Base-by-base conservation (phyloP, 2,113 vertebrate species). In the Anolis carolinensis region DNA sequence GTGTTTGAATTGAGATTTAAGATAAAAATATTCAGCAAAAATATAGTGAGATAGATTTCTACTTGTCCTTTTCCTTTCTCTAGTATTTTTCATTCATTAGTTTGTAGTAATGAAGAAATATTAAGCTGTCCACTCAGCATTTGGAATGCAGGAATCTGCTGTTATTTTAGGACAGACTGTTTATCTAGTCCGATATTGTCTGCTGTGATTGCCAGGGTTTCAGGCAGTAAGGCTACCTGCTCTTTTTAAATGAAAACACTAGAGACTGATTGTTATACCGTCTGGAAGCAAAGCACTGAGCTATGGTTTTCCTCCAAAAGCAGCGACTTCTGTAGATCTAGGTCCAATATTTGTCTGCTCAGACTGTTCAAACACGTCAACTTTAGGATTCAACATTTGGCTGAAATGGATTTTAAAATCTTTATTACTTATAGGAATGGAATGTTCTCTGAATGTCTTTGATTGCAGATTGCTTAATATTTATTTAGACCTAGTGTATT, bases 391-490 rank as follows among this genome's bases (percentile, higher is more conserved):
- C 5, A 25, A 34, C 1, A 65, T 65, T 63, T 80, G 77, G 50
- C 50, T 27, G 34, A 36, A 92, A 65, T 71, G 44, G 44, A 39
- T 82, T 82, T 73, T 83, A 34, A 14, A 72, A 84, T 62, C 32
- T 30, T 73, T 6, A 73, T 52, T 65, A 25, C 50, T 52, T 55
- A 52, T 16, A 1, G 27, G 8, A 16, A 55, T 52, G 27, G 48
- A n/a, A 27, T 7, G 59, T 83, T 14, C 50, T 62, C 25, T 16
- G 0, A 50, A 55, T 82, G 50, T 34, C 79, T 81, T 82, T n/a
- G 63, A 70, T 36, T 25, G 5, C 86, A 11, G 50, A 0, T 77
- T 68, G 25, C 16, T 65, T 65, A 65, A 81, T n/a, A 65, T 7
- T 73, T 75, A 0, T 52, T 34, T 21, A n/a, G 68, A 70, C 16